phyloP scores from a whole-genome alignment of 2,888 invertebrate genomes.

The Tribolium freemani region DNA sequence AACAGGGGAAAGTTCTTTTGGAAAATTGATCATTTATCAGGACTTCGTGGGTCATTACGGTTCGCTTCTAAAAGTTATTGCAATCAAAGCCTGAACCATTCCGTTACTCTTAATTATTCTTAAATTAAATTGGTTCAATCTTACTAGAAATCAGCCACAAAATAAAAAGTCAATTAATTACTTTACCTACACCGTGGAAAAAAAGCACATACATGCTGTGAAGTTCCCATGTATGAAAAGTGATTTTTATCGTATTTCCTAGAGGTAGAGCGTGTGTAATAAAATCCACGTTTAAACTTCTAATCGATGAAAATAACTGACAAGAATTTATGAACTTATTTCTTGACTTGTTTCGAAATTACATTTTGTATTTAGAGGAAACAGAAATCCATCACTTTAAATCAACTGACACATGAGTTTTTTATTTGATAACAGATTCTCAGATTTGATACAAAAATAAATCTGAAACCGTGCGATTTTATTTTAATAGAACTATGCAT shows the following conservation, averaged over 20 bases:
- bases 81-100: no score
- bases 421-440: background rate
- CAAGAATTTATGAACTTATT: background rate
- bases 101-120: no score
- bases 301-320: background rate
- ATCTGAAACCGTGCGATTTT: background rate
- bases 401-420: conserved; percentile 8
- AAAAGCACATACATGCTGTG: background rate
- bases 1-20: conserved; percentile 22
- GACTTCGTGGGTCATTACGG: conserved; percentile 30
- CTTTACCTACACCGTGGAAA: background rate
- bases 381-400: conserved; percentile 12
- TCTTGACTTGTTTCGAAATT: background rate
- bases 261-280: background rate
- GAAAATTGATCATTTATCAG: conserved; percentile 34
- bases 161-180: background rate
- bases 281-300: background rate
- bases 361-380: background rate
- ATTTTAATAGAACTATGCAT: background rate
- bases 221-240: background rate
- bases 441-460: background rate
- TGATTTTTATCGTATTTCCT: background rate
- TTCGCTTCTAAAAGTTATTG: conserved; percentile 3
- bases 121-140: no score
- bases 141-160: no score